These are phyloP conservation scores for Salvelinus namaycush DNA, from an alignment of 2,113 vertebrate genomes.

Conservation along the genomic window DNA sequence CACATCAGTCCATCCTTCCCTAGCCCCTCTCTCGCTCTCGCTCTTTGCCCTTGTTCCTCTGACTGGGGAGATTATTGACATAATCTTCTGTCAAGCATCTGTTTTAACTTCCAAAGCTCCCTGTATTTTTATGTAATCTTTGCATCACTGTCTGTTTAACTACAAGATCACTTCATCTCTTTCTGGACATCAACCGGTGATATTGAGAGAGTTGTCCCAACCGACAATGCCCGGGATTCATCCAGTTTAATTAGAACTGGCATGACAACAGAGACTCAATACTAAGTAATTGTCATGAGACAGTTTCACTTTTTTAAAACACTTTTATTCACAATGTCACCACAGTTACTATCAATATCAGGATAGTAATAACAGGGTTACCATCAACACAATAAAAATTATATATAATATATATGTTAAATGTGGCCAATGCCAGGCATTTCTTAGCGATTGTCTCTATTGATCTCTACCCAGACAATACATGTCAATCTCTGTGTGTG, in stretches of 20 bases:
- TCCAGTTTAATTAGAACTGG: background rate
- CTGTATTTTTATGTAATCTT: background rate
- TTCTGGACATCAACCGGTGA: background rate
- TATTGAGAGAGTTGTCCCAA: background rate
- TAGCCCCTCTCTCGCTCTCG: background rate
- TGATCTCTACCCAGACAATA: background rate
- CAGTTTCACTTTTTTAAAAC: background rate
- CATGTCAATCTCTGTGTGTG: background rate
- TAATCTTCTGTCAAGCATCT: constrained; percentile 71
- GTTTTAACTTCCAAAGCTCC: constrained; percentile 52
- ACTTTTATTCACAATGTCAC: background rate
- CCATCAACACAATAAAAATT: background rate
- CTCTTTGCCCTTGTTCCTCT: constrained; percentile 21
- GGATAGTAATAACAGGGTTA: background rate
- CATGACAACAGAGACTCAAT: background rate
- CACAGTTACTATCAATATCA: constrained; percentile 5
- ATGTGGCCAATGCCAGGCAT: background rate
- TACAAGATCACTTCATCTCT: background rate
- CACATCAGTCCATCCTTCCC: too few species aligned
- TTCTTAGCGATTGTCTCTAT: background rate
- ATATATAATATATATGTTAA: too few species aligned
- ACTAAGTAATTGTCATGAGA: background rate
- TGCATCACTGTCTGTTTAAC: background rate
- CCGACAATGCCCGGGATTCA: background rate
- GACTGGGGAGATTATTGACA: constrained; percentile 65